phyloP scores from a whole-genome alignment of 2,797 vertebrate genomes.

The Siniperca undulata region DNA sequence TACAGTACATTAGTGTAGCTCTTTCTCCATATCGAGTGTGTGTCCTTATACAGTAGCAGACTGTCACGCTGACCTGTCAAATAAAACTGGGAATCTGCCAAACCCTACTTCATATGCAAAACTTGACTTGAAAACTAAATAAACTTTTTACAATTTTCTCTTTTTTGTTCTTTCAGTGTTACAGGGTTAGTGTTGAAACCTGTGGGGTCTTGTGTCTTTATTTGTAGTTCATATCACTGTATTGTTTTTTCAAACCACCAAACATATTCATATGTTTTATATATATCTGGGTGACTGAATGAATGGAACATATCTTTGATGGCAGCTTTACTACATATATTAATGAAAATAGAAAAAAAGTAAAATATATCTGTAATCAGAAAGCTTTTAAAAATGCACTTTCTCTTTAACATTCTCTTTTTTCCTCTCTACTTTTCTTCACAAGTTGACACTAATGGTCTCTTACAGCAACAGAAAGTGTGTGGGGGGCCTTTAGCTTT shows the following conservation, averaged over 20 bases:
- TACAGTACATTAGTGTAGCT: conserved; percentile 39
- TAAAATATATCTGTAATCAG: not conserved
- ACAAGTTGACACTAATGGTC: conserved; percentile 39
- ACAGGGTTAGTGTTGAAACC: not conserved
- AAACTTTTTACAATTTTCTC: not conserved
- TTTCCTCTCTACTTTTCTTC: conserved; percentile 14
- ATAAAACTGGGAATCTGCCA: conserved; percentile 24
- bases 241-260: not conserved
- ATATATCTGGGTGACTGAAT: not conserved
- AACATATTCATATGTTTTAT: not conserved
- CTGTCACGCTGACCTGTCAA: conserved; percentile 36
- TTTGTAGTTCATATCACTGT: not conserved
- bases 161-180: not conserved
- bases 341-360: not conserved
- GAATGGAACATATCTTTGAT: not conserved
- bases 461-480: conserved; percentile 25
- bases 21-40: conserved; percentile 32
- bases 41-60: conserved; percentile 15
- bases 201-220: not conserved
- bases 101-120: not conserved
- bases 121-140: not conserved
- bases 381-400: conserved; percentile 24
- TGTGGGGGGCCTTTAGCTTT: conserved; percentile 28
- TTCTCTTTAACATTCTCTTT: conserved; percentile 12
- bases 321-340: conserved; percentile 3